A percentile compares a stretch with the other conserved stretches of the same genome.
Conservation (phyloP, 2,113 vertebrate species). For the Mirza zaza region DNA sequence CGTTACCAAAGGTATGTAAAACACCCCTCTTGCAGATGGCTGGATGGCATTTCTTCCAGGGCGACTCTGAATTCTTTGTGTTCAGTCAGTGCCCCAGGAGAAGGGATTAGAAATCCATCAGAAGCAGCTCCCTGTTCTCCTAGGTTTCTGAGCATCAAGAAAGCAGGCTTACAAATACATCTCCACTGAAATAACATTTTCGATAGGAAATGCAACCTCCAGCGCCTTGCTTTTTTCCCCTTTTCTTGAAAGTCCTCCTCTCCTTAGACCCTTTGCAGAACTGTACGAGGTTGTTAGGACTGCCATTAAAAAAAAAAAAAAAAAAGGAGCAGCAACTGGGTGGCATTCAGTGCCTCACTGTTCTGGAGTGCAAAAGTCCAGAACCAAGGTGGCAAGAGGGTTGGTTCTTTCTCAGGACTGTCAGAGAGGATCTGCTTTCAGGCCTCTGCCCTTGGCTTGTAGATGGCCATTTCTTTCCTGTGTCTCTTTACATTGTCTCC, state of each 20-base stretch:
- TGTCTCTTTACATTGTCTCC: background rate
- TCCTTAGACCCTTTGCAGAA: background rate
- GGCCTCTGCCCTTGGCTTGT: background rate
- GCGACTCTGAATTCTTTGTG: background rate
- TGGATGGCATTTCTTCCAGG: background rate
- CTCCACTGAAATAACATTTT: background rate
- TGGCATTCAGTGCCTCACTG: background rate
- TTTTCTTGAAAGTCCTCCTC: background rate
- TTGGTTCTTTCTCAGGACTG: background rate
- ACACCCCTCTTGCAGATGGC: background rate
- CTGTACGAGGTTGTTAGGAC: background rate
- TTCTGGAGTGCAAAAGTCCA: background rate
- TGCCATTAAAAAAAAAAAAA: background rate
- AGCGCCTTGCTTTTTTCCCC: background rate
- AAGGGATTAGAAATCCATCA: constrained; percentile 17
- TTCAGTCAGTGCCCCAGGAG: background rate
- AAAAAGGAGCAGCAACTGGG: background rate
- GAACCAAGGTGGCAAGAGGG: background rate
- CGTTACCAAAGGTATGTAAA: background rate
- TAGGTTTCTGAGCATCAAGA: background rate
- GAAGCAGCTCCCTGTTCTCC: background rate
- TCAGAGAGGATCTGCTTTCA: background rate
- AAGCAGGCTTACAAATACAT: background rate
- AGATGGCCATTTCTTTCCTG: background rate
- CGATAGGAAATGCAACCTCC: background rate